These are phyloP conservation scores for Philonicus albiceps DNA, from an alignment of 2,888 invertebrate species.

Conservation along the genomic window DNA sequence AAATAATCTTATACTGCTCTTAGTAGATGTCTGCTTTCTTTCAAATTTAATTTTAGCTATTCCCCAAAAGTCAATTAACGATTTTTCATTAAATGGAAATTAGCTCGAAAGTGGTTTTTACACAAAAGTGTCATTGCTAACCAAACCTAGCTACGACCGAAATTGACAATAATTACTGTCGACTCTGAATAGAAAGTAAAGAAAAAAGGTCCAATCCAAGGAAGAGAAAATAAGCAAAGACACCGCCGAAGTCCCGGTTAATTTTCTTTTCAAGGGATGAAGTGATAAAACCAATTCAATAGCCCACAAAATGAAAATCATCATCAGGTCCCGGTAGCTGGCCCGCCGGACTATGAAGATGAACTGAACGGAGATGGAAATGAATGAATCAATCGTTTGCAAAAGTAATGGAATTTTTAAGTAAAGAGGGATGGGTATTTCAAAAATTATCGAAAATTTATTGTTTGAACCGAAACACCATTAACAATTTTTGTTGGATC, in stretches of 20 bases:
- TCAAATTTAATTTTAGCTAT: background rate
- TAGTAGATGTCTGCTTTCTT: background rate
- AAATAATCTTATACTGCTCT: background rate
- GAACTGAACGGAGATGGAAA: background rate
- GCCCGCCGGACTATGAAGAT: background rate
- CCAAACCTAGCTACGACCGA: background rate
- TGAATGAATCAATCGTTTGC: conserved; percentile 7
- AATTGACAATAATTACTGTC: background rate
- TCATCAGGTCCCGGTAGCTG: background rate
- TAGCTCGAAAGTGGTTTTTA: background rate
- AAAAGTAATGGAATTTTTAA: conserved; percentile 18
- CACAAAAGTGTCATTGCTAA: background rate
- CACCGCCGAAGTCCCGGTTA: background rate
- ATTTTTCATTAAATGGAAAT: conserved; percentile 8
- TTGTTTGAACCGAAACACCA: background rate
- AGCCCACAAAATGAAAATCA: conserved; percentile 3
- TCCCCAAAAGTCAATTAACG: background rate
- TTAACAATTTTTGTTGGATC: background rate
- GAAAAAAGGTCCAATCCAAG: background rate
- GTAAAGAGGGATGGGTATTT: background rate
- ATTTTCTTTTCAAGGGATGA: background rate
- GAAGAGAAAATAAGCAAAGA: background rate
- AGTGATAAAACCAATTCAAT: background rate
- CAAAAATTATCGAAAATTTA: background rate
- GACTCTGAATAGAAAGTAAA: background rate